These are phyloP conservation scores for Crenuchus spilurus DNA, from an alignment of 2,797 vertebrate genomes.

Conservation along the genomic window DNA sequence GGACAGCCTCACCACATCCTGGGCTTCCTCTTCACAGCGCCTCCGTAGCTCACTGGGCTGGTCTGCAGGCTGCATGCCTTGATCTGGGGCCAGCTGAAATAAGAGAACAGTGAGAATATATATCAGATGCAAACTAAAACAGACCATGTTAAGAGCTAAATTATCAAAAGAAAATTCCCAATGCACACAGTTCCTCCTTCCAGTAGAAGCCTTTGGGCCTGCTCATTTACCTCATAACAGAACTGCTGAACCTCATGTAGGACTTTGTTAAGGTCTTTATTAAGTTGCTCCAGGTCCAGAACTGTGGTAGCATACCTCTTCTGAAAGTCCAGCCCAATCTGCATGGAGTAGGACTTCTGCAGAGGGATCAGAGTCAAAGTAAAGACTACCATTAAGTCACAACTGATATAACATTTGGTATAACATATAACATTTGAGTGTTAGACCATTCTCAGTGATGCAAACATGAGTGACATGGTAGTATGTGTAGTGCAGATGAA, in stretches of 20 bases:
- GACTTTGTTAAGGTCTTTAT: slow-evolving; percentile 98
- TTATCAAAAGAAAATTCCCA: too few species aligned
- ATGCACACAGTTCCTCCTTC: too few species aligned
- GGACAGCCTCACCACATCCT: slow-evolving; percentile 87
- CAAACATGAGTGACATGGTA: too few species aligned
- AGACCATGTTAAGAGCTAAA: too few species aligned
- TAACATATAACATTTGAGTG: background rate
- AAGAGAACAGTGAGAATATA: background rate
- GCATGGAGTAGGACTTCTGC: slow-evolving; percentile 96
- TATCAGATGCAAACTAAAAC: too few species aligned
- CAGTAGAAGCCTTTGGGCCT: too few species aligned
- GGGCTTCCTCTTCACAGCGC: slow-evolving; percentile 92
- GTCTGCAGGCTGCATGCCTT: slow-evolving; percentile 92
- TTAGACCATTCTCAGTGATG: too few species aligned
- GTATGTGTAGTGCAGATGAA: too few species aligned
- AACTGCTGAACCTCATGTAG: slow-evolving; percentile 96
- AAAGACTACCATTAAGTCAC: too few species aligned
- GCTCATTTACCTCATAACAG: slow-evolving; percentile 87
- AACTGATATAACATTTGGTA: too few species aligned
- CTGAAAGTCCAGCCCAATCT: slow-evolving; percentile 92
- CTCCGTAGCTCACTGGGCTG: slow-evolving; percentile 91
- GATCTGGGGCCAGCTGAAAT: slow-evolving; percentile 91
- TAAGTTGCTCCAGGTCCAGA: slow-evolving; percentile 94
- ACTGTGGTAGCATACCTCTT: slow-evolving; percentile 95
- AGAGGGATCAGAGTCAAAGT: too few species aligned